Conservation (phyloP, 2,797 vertebrate species). For the Schizothorax lantsangensis region DNA sequence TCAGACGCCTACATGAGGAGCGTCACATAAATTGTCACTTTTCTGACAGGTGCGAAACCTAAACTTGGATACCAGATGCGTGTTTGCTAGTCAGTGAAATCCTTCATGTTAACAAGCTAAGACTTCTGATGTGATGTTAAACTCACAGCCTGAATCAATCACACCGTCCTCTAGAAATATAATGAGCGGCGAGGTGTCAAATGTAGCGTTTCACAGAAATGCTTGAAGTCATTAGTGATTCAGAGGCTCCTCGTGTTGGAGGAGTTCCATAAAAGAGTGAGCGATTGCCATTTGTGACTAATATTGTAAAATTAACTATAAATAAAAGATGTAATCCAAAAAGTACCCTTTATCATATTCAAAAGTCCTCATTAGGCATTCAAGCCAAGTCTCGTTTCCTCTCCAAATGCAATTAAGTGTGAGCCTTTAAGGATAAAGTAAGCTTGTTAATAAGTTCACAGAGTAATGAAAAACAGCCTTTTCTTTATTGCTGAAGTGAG, state of each 20-base stretch:
- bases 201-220: conserved; percentile 5
- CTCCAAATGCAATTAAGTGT: conserved; percentile 79
- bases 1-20: conserved; percentile 39
- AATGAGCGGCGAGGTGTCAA: conserved; percentile 11
- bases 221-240: background rate
- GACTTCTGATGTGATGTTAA: conserved; percentile 47
- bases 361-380: conserved; percentile 75
- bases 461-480: conserved; percentile 74
- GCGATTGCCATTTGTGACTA: conserved; percentile 60
- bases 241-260: background rate
- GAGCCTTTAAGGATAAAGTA: conserved; percentile 80
- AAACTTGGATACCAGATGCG: conserved; percentile 20
- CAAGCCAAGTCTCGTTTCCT: conserved; percentile 61
- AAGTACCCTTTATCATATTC: conserved; percentile 77
- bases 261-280: background rate
- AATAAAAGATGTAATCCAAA: conserved; percentile 71
- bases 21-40: conserved; percentile 48
- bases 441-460: conserved; percentile 80
- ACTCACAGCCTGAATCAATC: conserved; percentile 24
- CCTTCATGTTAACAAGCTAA: conserved; percentile 54
- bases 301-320: conserved; percentile 74
- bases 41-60: conserved; percentile 44
- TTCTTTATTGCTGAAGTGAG: conserved; percentile 78
- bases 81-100: conserved; percentile 44
- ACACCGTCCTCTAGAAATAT: conserved; percentile 12